phyloP scores from a whole-genome alignment of 2,113 vertebrate species.

The Carassius auratus region DNA sequence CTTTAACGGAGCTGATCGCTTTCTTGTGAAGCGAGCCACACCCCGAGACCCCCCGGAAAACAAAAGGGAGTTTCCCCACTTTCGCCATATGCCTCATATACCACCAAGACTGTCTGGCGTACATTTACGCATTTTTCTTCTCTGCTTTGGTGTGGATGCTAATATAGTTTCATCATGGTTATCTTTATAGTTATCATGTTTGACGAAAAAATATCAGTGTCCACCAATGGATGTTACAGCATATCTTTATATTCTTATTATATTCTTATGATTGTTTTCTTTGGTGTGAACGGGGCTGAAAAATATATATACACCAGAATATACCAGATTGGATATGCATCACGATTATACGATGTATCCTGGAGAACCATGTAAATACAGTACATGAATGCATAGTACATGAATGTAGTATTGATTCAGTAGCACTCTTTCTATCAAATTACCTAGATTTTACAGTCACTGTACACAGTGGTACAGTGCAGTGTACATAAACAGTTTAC shows the following conservation, averaged over 20 bases:
- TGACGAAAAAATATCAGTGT: too few relatives aligned
- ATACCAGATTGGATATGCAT: not conserved
- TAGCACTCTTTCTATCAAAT: not conserved
- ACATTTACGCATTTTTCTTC: constrained; percentile 29
- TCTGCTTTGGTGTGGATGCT: not conserved
- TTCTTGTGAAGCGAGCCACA: constrained; percentile 10
- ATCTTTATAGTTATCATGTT: too few relatives aligned
- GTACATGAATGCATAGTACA: not conserved
- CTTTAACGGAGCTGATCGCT: constrained; percentile 20
- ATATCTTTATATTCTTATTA: not conserved
- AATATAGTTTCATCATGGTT: too few relatives aligned
- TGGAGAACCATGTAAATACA: not conserved
- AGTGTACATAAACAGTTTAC: not conserved
- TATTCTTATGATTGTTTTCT: not conserved
- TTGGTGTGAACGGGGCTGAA: not conserved
- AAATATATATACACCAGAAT: not conserved
- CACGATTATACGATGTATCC: not conserved
- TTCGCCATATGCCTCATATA: constrained; percentile 40
- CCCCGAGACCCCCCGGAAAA: constrained; percentile 46
- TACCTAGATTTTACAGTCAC: not conserved
- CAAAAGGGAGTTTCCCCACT: constrained; percentile 54
- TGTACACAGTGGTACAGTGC: not conserved
- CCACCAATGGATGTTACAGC: too few relatives aligned
- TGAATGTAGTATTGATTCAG: not conserved
- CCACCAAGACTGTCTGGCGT: constrained; percentile 46